Evolutionary conservation across 1,140 invertebrate species (phyloP).

Genomic region (Araneus ventricosus): DNA sequence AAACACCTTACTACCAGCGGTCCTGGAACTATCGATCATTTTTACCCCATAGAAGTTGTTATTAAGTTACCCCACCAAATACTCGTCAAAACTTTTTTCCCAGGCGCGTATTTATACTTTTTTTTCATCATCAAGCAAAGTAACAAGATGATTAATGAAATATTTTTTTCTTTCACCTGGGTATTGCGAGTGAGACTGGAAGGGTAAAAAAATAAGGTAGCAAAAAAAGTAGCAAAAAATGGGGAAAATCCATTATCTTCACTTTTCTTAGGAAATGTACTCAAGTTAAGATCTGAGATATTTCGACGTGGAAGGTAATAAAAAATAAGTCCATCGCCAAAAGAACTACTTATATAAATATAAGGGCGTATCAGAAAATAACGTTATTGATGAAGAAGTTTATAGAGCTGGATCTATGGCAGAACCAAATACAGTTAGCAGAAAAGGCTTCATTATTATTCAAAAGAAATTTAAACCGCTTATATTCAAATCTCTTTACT

Average conservation of each 20-base stretch:
- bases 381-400: background rate
- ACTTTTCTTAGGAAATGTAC: slow-evolving; percentile 23
- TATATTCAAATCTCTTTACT: background rate
- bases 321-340: background rate
- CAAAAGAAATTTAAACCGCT: background rate
- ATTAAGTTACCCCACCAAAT: slow-evolving; percentile 61
- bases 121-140: background rate
- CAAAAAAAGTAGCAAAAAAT: background rate
- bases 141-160: slow-evolving; percentile 57
- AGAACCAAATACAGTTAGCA: background rate
- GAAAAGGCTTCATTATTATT: background rate
- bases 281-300: background rate
- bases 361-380: background rate
- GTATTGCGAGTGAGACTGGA: background rate
- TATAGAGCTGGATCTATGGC: too few species aligned
- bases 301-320: background rate
- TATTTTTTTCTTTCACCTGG: slow-evolving; percentile 32
- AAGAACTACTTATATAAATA: background rate
- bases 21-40: slow-evolving; percentile 55
- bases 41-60: slow-evolving; percentile 51
- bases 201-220: background rate
- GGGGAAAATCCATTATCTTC: slow-evolving; percentile 50
- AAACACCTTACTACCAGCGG: slow-evolving; percentile 12
- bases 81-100: slow-evolving; percentile 53
- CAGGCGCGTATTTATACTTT: slow-evolving; percentile 34